Evolutionary conservation across 2,888 invertebrate genomes (phyloP), one percentile per base, ranked within the genome.

Genomic region (Drosophila prolongata): DNA sequence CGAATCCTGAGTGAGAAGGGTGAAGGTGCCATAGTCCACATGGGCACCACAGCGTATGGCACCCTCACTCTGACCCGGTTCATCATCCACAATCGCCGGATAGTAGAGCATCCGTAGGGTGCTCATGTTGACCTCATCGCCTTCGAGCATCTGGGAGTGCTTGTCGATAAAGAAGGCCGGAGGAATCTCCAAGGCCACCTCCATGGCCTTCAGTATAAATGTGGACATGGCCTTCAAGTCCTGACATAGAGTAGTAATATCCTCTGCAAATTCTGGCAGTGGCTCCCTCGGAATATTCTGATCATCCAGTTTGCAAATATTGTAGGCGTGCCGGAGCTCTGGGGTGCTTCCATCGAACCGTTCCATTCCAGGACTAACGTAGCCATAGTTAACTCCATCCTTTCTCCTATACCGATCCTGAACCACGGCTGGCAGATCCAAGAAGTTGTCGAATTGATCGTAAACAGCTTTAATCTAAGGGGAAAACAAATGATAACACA

Each of bases 1-100:
- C 27, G 95, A 94, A 89, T 96, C 96, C 92, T 95, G 94, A 30
- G 95, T 94, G 42, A 96, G 93, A 62, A 96, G 93, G 14, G 96
- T 96, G 89, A 96, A 95, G 54, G 96, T 95, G 72, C 96, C 96
- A 78, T 95, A 95, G 91, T 96, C 96, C 30, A 95, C 94, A 90
- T 96, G 96, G 1, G 95, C 95, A 3, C 95, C 95, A 89, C 95
- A 95, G 35, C 96, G 93, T 43, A 95, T 91, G 13, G 90, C 71
- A 3, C 77, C 83, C 6, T 92, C 91, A 44, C 93, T 93, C 72
- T 93, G 94, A 83, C 94, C 94, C 59, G 93, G 94, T 90, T 94
- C 94, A 75, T 94, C 94, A 8, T 94, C 94, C 3, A 94, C 94
- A 47, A 94, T 93, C 1, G 95, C 95, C 38, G 96, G 96, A 92